phyloP scores from a whole-genome alignment of 2,888 invertebrate species.

The Drosophila falleni region DNA sequence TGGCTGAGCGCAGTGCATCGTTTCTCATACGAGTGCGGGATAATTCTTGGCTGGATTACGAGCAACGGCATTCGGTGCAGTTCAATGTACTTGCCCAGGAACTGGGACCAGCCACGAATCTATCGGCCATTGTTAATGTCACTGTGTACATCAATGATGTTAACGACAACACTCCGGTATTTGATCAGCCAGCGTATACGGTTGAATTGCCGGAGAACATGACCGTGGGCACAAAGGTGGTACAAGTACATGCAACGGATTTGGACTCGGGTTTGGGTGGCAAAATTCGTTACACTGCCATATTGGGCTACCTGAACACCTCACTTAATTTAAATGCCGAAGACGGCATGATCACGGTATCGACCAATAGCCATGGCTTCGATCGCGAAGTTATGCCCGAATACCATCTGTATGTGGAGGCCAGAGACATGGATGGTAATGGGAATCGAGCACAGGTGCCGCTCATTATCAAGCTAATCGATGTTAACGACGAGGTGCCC shows the following conservation, averaged over 20 bases:
- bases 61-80: constrained; percentile 90
- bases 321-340: constrained; percentile 92
- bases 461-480: constrained; percentile 90
- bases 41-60: constrained; percentile 93
- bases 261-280: constrained; percentile 91
- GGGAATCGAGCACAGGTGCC: constrained; percentile 91
- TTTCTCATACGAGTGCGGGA: constrained; percentile 94
- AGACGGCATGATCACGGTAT: constrained; percentile 93
- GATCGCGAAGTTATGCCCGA: constrained; percentile 93
- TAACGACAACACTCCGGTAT: constrained; percentile 95
- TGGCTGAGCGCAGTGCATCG: constrained; percentile 91
- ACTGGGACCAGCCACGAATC: constrained; percentile 91
- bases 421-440: constrained; percentile 93
- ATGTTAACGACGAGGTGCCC: constrained; percentile 95
- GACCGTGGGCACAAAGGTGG: constrained; percentile 90
- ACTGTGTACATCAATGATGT: constrained; percentile 93
- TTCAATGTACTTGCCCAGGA: constrained; percentile 94
- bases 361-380: constrained; percentile 90
- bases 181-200: constrained; percentile 90
- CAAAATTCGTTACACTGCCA: constrained; percentile 91
- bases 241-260: constrained; percentile 92
- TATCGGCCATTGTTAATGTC: constrained; percentile 91
- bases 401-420: constrained; percentile 93
- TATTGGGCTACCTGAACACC: constrained; percentile 92
- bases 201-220: constrained; percentile 93